Percentiles rank a stretch among this genome's conserved stretches.
These are phyloP conservation scores for Smittia aterrima DNA, from an alignment of 2,888 invertebrate species.

Conservation along the genomic window DNA sequence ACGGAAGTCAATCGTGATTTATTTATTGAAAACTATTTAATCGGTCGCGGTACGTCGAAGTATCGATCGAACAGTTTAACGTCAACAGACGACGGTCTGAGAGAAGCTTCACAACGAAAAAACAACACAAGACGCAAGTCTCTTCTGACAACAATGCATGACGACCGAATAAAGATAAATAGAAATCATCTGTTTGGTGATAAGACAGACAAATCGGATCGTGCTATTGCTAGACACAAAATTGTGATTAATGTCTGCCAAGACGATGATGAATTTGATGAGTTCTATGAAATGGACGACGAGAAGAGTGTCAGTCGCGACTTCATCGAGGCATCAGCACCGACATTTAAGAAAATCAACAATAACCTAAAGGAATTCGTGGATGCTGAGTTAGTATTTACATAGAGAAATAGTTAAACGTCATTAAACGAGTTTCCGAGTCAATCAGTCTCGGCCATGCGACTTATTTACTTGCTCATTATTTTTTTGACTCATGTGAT, in stretches of 20 bases:
- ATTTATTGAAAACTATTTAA: constrained; percentile 40
- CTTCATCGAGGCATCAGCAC: constrained; percentile 29
- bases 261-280: not conserved
- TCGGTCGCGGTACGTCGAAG: constrained; percentile 19
- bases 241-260: not conserved
- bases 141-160: not conserved
- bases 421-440: not conserved
- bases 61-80: not conserved
- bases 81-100: not conserved
- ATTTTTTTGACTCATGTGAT: constrained; percentile 7
- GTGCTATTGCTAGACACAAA: not conserved
- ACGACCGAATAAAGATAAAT: constrained; percentile 28
- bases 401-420: not conserved
- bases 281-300: constrained; percentile 14
- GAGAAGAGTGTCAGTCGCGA: constrained; percentile 24
- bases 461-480: not conserved
- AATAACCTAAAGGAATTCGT: constrained; percentile 26
- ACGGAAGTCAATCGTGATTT: constrained; percentile 32
- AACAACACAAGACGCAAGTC: constrained; percentile 28
- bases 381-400: constrained; percentile 32
- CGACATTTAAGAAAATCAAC: constrained; percentile 25
- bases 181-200: constrained; percentile 28
- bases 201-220: constrained; percentile 8
- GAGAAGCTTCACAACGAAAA: not conserved
- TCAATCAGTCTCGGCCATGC: not conserved